A percentile compares a stretch with the other conserved stretches of the same genome.
Evolutionary conservation across 2,888 invertebrate species (phyloP).

Genomic region (Mesopsocus fuscifrons): DNA sequence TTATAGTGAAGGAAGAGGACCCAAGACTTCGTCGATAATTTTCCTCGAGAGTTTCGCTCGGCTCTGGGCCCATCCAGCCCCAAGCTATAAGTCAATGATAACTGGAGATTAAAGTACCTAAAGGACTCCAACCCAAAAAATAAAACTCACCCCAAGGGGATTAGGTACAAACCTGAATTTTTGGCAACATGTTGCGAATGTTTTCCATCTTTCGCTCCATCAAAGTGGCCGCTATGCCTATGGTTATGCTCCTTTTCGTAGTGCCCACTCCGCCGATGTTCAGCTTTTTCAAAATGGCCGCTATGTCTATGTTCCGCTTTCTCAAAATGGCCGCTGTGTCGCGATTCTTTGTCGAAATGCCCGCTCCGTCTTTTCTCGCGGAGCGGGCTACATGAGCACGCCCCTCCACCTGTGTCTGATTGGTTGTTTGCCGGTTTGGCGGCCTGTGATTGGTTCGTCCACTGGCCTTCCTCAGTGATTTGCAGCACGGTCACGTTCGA

Average conservation of each 20-base stretch:
- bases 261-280: conserved; percentile 3
- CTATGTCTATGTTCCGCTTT: conserved; percentile 2
- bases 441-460: neutral
- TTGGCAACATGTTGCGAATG: conserved; percentile 20
- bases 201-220: neutral
- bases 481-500: conserved; percentile 7
- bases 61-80: too few relatives aligned
- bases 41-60: too few relatives aligned
- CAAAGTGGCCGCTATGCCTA: conserved; percentile 5
- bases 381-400: neutral
- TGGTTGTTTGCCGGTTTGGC: neutral
- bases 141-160: too few relatives aligned
- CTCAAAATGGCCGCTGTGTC: conserved; percentile 4
- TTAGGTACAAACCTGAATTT: conserved; percentile 4
- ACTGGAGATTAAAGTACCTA: too few relatives aligned
- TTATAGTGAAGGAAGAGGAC: too few relatives aligned
- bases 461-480: conserved; percentile 8
- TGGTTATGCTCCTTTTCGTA: neutral
- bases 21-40: too few relatives aligned
- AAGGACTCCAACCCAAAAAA: too few relatives aligned
- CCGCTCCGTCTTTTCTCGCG: conserved; percentile 2
- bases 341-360: neutral
- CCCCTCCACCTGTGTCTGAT: neutral
- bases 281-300: conserved; percentile 4
- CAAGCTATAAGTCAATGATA: too few relatives aligned